These are phyloP conservation scores for Enteromius paludinosus DNA, from an alignment of 2,797 vertebrate species.

Conservation along the genomic window DNA sequence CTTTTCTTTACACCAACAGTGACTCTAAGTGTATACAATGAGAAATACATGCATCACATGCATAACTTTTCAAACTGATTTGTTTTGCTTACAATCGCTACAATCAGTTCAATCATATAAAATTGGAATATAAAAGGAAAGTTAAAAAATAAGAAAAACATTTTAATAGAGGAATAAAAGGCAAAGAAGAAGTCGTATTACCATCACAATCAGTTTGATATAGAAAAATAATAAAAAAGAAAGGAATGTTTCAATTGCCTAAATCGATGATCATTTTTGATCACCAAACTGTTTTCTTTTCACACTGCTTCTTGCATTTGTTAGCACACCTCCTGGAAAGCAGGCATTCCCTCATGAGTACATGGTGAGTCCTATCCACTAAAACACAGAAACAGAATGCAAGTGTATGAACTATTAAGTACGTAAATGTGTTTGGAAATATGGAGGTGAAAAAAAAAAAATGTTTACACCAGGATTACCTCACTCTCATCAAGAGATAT, in stretches of 20 bases:
- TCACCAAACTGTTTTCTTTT: neutral
- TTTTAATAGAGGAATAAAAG: neutral
- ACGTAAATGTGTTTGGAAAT: neutral
- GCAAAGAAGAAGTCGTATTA: neutral
- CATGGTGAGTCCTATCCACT: conserved; percentile 36
- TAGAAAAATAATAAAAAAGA: neutral
- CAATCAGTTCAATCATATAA: neutral
- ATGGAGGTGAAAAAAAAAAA: neutral
- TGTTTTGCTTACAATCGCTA: neutral
- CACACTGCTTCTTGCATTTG: neutral
- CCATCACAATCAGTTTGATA: neutral
- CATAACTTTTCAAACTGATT: neutral
- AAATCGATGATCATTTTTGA: neutral
- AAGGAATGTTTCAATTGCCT: neutral
- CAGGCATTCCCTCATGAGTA: conserved; percentile 16
- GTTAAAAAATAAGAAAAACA: neutral
- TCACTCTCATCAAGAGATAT: conserved; percentile 41
- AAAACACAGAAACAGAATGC: neutral
- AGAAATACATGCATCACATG: neutral
- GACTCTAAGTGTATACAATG: neutral
- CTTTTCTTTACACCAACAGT: neutral
- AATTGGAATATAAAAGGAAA: neutral
- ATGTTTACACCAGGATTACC: conserved; percentile 54
- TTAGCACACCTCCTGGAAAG: neutral
- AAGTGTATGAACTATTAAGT: neutral